Conservation (phyloP, 1,140 invertebrate genomes). For the Drosophila athabasca region DNA sequence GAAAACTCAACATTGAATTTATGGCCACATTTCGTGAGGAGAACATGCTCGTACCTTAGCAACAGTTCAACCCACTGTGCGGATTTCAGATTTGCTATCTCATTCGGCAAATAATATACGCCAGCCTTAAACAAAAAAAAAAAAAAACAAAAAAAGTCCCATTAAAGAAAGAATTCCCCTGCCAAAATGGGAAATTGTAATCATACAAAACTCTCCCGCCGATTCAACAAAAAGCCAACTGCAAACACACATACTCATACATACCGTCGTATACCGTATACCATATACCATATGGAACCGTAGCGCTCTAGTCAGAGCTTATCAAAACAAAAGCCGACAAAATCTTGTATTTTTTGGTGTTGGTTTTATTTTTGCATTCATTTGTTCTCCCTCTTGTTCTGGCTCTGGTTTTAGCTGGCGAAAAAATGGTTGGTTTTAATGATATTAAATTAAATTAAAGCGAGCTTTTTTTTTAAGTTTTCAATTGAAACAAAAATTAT, state of each 20-base stretch:
- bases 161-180: slow-evolving; percentile 28
- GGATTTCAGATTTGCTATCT: too few species aligned
- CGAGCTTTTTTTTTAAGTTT: neutral
- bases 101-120: too few species aligned
- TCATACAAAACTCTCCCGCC: neutral
- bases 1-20: slow-evolving; percentile 1
- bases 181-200: slow-evolving; percentile 1
- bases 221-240: slow-evolving; percentile 2
- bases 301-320: slow-evolving; percentile 20
- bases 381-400: neutral
- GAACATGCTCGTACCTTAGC: too few species aligned
- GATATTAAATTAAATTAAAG: neutral
- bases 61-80: too few species aligned
- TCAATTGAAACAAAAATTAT: neutral
- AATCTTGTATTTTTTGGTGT: neutral
- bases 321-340: slow-evolving; percentile 35
- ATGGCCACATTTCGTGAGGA: neutral
- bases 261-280: too few species aligned
- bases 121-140: neutral
- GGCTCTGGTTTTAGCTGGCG: neutral
- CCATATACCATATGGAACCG: slow-evolving; percentile 23
- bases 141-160: slow-evolving; percentile 28
- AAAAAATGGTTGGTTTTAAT: neutral
- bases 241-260: slow-evolving; percentile 17
- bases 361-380: slow-evolving; percentile 6